phyloP scores from a whole-genome alignment of 2,888 invertebrate species.

The Aphidoletes aphidimyza region DNA sequence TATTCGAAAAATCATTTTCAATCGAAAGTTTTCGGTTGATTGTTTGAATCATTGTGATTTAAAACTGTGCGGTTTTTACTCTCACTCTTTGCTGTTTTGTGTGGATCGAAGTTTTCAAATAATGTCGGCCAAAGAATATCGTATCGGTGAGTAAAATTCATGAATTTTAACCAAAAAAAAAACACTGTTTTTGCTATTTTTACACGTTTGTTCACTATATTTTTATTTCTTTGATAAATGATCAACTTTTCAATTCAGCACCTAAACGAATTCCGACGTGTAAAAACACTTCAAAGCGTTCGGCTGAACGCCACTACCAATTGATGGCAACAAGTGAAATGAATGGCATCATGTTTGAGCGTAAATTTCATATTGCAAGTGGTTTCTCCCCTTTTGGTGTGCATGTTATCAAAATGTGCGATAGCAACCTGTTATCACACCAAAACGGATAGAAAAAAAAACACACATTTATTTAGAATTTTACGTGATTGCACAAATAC shows the following conservation, averaged over 20 bases:
- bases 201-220: neutral
- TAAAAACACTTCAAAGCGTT: neutral
- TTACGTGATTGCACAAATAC: neutral
- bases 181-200: neutral
- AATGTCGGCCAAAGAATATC: slow-evolving; percentile 28
- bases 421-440: slow-evolving; percentile 52
- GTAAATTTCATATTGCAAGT: slow-evolving; percentile 42
- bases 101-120: neutral
- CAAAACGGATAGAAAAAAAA: slow-evolving; percentile 44
- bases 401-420: slow-evolving; percentile 53
- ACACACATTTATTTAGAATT: neutral
- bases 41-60: neutral
- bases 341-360: slow-evolving; percentile 34
- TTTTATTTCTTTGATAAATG: neutral
- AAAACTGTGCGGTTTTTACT: neutral
- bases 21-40: neutral
- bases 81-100: neutral
- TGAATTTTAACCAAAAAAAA: too few species aligned
- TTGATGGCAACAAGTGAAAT: slow-evolving; percentile 52
- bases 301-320: slow-evolving; percentile 8
- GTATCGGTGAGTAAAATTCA: slow-evolving; percentile 39
- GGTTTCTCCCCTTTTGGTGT: slow-evolving; percentile 6
- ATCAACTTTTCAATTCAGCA: neutral
- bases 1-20: too few species aligned
- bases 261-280: neutral